Evolutionary conservation across 2,888 invertebrate species (phyloP), one percentile per base, ranked within the genome.

Genomic region (Chalcis sispes): DNA sequence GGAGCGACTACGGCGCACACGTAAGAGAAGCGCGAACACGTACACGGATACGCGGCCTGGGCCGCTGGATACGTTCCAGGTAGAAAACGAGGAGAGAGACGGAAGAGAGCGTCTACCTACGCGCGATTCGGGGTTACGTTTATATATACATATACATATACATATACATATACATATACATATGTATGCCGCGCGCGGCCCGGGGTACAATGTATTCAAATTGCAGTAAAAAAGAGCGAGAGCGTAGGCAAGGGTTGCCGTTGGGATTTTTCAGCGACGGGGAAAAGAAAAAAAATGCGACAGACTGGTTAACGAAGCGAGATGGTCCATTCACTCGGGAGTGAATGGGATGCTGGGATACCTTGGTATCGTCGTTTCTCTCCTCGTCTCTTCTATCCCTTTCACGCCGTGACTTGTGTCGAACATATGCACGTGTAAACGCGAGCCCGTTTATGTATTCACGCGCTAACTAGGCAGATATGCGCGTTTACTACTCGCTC

Each of bases 271-370:
- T 66, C 25, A 32, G 29, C 40, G 61, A 62, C 54, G 75, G 82
- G 84, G 82, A 86, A 86, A 87, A 85, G 82, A 87, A 87, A 87
- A n/a, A 85, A 82, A 87, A 20, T 56, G 85, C 87, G 88, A 88
- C 88, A 88, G 88, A 87, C 88, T 88, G 88, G 87, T 88, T 88
- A 88, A 88, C 88, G 88, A 88, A 88, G 88, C 88, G 88, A 71
- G 87, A 85, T 87, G 87, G 87, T 88, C 87, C 88, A 88, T 88
- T 88, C 85, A 88, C 83, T 81, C 79, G 77, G 79, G 50, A n/a
- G n/a, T 87, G 82, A 88, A 88, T 88, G 83, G 88, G 87, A 88
- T 87, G 88, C 87, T 88, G 88, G 86, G 82, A 80, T 73, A 80
- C 81, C 72, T 77, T 79, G 79, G 80, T 79, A 80, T 72, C 72